phyloP scores from a whole-genome alignment of 1,140 invertebrate genomes.

The Trichogramma pretiosum region DNA sequence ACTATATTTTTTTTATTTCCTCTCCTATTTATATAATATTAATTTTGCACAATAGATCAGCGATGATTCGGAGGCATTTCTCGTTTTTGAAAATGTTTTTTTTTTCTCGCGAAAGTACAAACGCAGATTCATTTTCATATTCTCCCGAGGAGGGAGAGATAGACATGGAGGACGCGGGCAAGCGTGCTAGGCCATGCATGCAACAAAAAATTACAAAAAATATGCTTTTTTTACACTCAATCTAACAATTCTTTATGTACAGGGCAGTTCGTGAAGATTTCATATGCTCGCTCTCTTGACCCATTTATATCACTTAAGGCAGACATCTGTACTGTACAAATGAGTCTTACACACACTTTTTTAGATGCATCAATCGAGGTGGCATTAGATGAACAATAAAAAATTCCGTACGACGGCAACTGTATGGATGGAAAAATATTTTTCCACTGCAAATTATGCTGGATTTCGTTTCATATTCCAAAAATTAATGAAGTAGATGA shows the following conservation, averaged over 20 bases:
- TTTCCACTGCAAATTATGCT: no score
- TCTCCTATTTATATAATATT: no score
- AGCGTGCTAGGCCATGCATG: conserved; percentile 14
- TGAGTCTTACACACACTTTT: not conserved
- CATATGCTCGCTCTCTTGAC: not conserved
- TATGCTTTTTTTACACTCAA: conserved; percentile 5
- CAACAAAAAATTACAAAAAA: conserved; percentile 19
- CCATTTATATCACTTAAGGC: not conserved
- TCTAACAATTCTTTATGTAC: conserved; percentile 16
- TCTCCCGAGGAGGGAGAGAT: conserved; percentile 10
- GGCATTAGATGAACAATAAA: no score
- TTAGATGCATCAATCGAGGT: not conserved
- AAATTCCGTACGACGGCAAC: no score
- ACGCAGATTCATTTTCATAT: no score
- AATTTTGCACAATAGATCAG: no score
- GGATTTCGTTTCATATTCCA: not conserved
- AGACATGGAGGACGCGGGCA: no score
- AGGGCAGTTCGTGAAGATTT: conserved; percentile 7
- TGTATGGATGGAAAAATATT: no score
- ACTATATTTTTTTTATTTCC: no score
- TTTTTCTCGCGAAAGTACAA: no score
- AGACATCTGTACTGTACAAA: conserved; percentile 4
- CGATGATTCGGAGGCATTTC: not conserved
- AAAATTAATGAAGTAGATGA: not conserved
- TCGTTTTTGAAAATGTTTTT: no score